Percentiles rank a stretch among this genome's conserved stretches.
Conservation (phyloP, 2,888 invertebrate species). For the Coronaproctus castanopsis region DNA sequence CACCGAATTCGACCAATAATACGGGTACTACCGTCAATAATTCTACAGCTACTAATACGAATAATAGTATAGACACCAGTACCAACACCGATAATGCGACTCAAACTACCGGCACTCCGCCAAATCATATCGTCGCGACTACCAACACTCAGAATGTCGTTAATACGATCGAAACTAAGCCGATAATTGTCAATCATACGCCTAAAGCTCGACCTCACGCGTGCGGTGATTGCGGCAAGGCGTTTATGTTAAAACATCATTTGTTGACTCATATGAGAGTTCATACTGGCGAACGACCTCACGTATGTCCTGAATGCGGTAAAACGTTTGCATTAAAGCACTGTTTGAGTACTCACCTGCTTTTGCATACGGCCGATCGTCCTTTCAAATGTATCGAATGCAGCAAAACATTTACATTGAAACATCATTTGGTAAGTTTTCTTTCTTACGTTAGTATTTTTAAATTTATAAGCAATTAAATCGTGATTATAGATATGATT, state of each 20-base stretch:
- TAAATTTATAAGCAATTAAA: too few species aligned
- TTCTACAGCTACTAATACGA: constrained; percentile 11
- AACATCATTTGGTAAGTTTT: constrained; percentile 44
- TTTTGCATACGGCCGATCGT: constrained; percentile 58
- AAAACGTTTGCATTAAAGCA: constrained; percentile 25
- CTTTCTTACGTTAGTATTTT: too few species aligned
- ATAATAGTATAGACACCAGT: constrained; percentile 10
- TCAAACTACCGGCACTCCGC: constrained; percentile 1
- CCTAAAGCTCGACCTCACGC: constrained; percentile 23
- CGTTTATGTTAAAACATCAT: constrained; percentile 24
- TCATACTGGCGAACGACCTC: constrained; percentile 35
- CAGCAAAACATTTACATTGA: constrained; percentile 67
- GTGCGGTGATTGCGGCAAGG: constrained; percentile 24
- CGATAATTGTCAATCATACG: constrained; percentile 4
- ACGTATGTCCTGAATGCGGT: constrained; percentile 24
- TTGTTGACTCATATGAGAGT: constrained; percentile 56
- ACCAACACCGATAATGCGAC: constrained; percentile 9
- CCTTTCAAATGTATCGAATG: constrained; percentile 68
- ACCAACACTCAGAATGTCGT: not conserved
- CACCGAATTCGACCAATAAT: constrained; percentile 14
- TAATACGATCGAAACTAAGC: constrained; percentile 2
- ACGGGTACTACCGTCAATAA: constrained; percentile 3
- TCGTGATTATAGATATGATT: too few species aligned
- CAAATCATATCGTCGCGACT: constrained; percentile 4
- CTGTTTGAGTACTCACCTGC: constrained; percentile 46